phyloP scores from a whole-genome alignment of 2,888 invertebrate species.

The Harpalus rufipes region DNA sequence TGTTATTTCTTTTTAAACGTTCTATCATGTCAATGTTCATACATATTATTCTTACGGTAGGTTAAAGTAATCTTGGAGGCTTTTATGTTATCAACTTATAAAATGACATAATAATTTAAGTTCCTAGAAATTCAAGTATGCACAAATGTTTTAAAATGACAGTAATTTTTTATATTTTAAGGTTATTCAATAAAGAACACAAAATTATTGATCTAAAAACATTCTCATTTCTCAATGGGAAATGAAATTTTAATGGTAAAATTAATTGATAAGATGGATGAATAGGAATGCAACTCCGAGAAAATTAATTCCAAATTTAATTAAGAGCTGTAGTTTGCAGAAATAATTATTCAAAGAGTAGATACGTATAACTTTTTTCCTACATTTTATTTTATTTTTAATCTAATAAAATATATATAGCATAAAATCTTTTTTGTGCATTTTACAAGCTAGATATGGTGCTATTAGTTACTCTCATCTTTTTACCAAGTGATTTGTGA shows the following conservation, averaged over 20 bases:
- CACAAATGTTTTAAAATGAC: not conserved
- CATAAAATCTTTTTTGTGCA: too few relatives aligned
- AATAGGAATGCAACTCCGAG: slow-evolving; percentile 22
- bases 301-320: slow-evolving; percentile 43
- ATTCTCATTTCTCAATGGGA: slow-evolving; percentile 9
- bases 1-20: slow-evolving; percentile 3
- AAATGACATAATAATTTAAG: not conserved
- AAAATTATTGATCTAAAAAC: not conserved
- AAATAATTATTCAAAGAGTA: slow-evolving; percentile 29
- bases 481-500: too few relatives aligned
- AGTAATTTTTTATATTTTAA: not conserved
- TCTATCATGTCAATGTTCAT: not conserved
- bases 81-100: not conserved
- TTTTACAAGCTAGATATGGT: too few relatives aligned
- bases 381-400: too few relatives aligned
- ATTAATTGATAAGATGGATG: slow-evolving; percentile 42
- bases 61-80: not conserved
- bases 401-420: too few relatives aligned
- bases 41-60: not conserved
- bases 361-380: not conserved
- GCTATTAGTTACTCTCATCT: too few relatives aligned
- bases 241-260: slow-evolving; percentile 34
- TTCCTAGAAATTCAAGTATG: not conserved
- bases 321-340: slow-evolving; percentile 1
- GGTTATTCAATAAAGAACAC: not conserved